Percentiles rank a stretch among this genome's conserved stretches.
Evolutionary conservation across 2,797 vertebrate genomes (phyloP).

Genomic region (Schizopygopsis malacanthus): DNA sequence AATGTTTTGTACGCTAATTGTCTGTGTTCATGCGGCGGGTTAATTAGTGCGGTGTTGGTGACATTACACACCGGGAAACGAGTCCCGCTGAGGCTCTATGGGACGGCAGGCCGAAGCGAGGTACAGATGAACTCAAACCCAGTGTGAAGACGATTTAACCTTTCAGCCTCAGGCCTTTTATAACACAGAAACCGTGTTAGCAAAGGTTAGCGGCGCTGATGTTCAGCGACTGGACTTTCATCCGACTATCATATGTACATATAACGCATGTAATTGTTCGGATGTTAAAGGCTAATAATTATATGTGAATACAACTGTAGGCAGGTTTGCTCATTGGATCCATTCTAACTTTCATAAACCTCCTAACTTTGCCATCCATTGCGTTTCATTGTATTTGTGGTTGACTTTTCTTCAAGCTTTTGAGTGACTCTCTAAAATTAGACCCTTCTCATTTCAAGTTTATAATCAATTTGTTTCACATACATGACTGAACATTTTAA

Average conservation of each 20-base stretch:
- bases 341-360: neutral
- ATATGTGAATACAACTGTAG: neutral
- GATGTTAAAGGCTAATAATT: neutral
- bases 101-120: constrained; percentile 62
- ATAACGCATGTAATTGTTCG: neutral
- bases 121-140: constrained; percentile 57
- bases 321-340: neutral
- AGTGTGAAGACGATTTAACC: constrained; percentile 58
- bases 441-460: too few relatives aligned
- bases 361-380: neutral
- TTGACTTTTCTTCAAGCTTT: too few relatives aligned
- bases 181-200: constrained; percentile 47
- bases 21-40: constrained; percentile 63
- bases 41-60: constrained; percentile 69
- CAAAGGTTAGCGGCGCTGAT: constrained; percentile 19
- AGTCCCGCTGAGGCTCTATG: constrained; percentile 61
- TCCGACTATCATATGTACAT: neutral
- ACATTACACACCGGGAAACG: constrained; percentile 69
- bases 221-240: neutral
- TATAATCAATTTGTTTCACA: too few relatives aligned
- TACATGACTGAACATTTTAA: too few relatives aligned
- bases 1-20: constrained; percentile 75
- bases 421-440: too few relatives aligned
- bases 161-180: constrained; percentile 59
- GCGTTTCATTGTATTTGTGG: too few relatives aligned